Evolutionary conservation across 2,888 invertebrate species (phyloP).

Genomic region (Amiota mariae): DNA sequence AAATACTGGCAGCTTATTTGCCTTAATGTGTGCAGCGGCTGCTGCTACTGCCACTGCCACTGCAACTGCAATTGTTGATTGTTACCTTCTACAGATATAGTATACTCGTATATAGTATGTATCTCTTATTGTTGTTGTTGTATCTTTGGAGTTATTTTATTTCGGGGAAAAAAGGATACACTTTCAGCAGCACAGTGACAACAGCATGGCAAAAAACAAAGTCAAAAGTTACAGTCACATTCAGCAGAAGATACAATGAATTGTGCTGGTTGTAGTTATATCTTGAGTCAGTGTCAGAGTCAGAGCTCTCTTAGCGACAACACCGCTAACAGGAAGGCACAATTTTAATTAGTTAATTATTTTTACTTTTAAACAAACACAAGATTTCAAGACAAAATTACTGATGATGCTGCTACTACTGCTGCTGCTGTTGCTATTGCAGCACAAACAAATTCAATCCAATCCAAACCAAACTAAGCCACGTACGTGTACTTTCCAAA

Average conservation of each 20-base stretch:
- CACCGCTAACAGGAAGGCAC: slow-evolving; percentile 54
- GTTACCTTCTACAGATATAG: background rate
- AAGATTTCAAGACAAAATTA: slow-evolving; percentile 65
- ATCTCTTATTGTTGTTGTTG: slow-evolving; percentile 33
- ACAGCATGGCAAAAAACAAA: slow-evolving; percentile 15
- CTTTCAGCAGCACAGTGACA: slow-evolving; percentile 28
- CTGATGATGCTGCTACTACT: too few relatives aligned
- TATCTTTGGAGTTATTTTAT: slow-evolving; percentile 9
- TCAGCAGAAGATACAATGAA: background rate
- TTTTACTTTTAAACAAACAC: slow-evolving; percentile 65
- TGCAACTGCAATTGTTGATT: slow-evolving; percentile 7
- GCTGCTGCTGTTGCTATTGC: background rate
- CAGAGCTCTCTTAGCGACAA: slow-evolving; percentile 13
- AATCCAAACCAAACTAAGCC: background rate
- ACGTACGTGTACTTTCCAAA: slow-evolving; percentile 21
- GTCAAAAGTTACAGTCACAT: slow-evolving; percentile 32
- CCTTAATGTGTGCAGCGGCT: slow-evolving; percentile 56
- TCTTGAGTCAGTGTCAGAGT: too few relatives aligned
- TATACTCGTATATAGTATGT: background rate
- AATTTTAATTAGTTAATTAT: slow-evolving; percentile 69
- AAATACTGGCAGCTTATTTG: slow-evolving; percentile 61
- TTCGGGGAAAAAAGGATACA: slow-evolving; percentile 35
- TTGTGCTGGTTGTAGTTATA: too few relatives aligned
- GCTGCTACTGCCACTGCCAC: background rate
- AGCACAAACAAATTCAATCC: slow-evolving; percentile 36